phyloP scores from a whole-genome alignment of 1,140 invertebrate genomes.

The Copidosoma floridanum region DNA sequence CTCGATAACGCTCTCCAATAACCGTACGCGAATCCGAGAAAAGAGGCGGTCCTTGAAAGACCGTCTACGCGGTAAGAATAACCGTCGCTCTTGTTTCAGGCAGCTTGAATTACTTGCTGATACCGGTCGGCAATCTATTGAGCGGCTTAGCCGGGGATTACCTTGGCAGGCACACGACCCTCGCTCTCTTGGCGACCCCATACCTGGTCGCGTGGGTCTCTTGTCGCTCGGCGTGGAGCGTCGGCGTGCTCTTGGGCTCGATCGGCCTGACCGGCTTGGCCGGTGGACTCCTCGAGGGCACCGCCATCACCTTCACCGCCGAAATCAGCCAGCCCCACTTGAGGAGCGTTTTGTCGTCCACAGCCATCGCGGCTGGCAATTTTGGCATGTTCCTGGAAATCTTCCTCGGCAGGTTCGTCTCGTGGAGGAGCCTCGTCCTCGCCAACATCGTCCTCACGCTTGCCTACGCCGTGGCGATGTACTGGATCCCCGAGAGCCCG shows the following conservation, averaged over 20 bases:
- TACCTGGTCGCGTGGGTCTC: not conserved
- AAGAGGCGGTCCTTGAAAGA: no score
- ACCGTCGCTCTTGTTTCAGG: not conserved
- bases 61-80: no score
- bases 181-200: no score
- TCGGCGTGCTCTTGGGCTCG: not conserved
- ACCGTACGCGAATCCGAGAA: no score
- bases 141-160: not conserved
- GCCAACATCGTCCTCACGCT: slow-evolving; percentile 67
- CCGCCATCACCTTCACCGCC: slow-evolving; percentile 76
- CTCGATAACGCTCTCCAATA: no score
- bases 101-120: not conserved
- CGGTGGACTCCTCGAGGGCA: slow-evolving; percentile 73
- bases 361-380: slow-evolving; percentile 70
- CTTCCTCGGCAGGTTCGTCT: slow-evolving; percentile 65
- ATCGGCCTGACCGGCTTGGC: slow-evolving; percentile 65
- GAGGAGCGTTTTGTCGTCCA: slow-evolving; percentile 69
- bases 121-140: not conserved
- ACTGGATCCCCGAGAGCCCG: slow-evolving; percentile 74
- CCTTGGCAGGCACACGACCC: not conserved
- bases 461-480: slow-evolving; percentile 63
- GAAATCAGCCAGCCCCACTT: slow-evolving; percentile 75
- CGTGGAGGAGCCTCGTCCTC: slow-evolving; percentile 69
- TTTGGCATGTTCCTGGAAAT: slow-evolving; percentile 70
- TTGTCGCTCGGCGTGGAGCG: not conserved